These are phyloP conservation scores for Dasyornis broadbenti DNA, from an alignment of 2,113 vertebrate genomes.

Conservation along the genomic window DNA sequence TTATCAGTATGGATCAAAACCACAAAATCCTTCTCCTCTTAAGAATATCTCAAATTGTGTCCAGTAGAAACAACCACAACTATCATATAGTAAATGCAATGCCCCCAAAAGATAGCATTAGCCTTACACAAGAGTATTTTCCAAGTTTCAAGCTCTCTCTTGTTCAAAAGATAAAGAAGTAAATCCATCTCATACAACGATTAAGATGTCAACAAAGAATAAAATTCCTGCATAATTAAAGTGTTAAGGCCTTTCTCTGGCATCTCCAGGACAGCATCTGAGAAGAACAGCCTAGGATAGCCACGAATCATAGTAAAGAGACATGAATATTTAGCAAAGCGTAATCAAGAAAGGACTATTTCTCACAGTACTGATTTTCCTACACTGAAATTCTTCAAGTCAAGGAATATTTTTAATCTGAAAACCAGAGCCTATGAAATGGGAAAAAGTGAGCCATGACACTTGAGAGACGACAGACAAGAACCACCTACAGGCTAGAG, in stretches of 20 bases:
- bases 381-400: background rate
- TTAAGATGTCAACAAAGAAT: background rate
- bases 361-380: background rate
- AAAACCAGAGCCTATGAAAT: background rate
- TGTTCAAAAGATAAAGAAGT: background rate
- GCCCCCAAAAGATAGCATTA: background rate
- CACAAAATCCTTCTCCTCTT: background rate
- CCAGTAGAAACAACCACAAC: background rate
- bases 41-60: background rate
- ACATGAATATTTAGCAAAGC: background rate
- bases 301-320: background rate
- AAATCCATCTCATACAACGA: background rate
- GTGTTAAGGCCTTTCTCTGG: background rate
- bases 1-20: background rate
- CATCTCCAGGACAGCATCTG: background rate
- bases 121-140: background rate
- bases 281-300: background rate
- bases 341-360: background rate
- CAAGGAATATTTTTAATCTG: background rate
- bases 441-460: background rate
- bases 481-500: background rate
- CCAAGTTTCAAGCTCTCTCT: background rate
- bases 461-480: background rate
- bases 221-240: background rate
- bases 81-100: background rate